A percentile compares a stretch with the other conserved stretches of the same genome.
Conservation (phyloP, 2,797 vertebrate genomes). For the Enteromius unitaeniatus region DNA sequence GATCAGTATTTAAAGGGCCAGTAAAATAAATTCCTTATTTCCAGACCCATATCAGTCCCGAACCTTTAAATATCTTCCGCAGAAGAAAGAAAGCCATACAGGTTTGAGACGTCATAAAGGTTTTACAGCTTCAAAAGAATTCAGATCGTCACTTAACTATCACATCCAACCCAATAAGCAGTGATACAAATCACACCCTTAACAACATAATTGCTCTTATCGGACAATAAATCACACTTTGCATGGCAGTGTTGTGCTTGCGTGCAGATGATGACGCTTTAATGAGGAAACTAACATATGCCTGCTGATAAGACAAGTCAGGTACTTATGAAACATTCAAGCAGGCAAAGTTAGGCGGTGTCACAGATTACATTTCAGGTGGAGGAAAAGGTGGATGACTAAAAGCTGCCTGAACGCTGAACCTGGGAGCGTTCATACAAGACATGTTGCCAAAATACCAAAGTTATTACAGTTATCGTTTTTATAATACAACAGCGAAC, state of each 20-base stretch:
- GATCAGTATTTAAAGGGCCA: neutral
- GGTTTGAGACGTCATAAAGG: neutral
- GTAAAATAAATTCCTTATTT: neutral
- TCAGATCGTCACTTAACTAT: slow-evolving; percentile 3
- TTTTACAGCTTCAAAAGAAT: slow-evolving; percentile 28
- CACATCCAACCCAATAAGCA: slow-evolving; percentile 31
- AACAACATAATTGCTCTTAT: slow-evolving; percentile 57
- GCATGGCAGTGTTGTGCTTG: slow-evolving; percentile 60
- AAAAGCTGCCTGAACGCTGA: neutral
- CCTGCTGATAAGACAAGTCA: slow-evolving; percentile 43
- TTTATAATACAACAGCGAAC: slow-evolving; percentile 1
- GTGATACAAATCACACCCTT: slow-evolving; percentile 29
- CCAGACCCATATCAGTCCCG: neutral
- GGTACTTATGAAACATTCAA: slow-evolving; percentile 22
- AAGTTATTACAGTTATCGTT: slow-evolving; percentile 7
- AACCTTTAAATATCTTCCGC: neutral
- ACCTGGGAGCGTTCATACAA: neutral
- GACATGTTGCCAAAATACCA: neutral
- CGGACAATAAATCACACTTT: slow-evolving; percentile 58
- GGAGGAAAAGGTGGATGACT: slow-evolving; percentile 11
- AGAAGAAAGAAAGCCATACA: neutral
- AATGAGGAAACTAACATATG: slow-evolving; percentile 39
- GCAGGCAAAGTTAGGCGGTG: neutral
- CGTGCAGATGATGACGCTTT: slow-evolving; percentile 44
- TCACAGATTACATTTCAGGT: slow-evolving; percentile 13